Evolutionary conservation across 2,888 invertebrate species (phyloP).

Genomic region (Steinernema carpocapsae): DNA sequence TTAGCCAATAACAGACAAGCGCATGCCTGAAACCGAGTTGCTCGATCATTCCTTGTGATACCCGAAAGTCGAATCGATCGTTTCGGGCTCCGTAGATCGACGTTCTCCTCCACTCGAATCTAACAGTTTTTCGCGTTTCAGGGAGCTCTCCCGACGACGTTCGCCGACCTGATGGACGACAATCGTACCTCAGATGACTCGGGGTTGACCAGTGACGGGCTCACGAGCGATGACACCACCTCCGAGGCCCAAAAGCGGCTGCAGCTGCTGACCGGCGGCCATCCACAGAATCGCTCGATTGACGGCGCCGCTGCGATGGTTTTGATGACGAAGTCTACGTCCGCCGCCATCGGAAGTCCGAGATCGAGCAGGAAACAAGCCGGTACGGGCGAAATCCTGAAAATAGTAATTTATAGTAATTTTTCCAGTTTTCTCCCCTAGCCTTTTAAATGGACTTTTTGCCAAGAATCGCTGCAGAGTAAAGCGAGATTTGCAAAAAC

Average conservation of each 20-base stretch:
- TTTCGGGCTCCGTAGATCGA: background rate
- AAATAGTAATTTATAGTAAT: too few relatives aligned
- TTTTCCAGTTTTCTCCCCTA: too few relatives aligned
- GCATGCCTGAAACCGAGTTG: too few relatives aligned
- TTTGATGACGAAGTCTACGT: constrained; percentile 44
- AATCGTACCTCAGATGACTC: constrained; percentile 64
- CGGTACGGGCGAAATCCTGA: background rate
- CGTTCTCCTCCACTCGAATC: background rate
- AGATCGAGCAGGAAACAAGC: constrained; percentile 31
- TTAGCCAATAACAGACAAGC: too few relatives aligned
- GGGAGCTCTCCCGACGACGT: constrained; percentile 57
- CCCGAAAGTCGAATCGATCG: too few relatives aligned
- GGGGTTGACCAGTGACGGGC: too few relatives aligned
- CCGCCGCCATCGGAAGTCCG: constrained; percentile 37
- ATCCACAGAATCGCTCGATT: constrained; percentile 2
- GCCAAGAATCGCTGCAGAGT: too few relatives aligned
- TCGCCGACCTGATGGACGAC: constrained; percentile 45
- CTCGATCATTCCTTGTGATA: too few relatives aligned
- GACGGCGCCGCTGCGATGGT: constrained; percentile 18
- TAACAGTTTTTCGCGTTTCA: constrained; percentile 38
- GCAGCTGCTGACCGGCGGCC: background rate
- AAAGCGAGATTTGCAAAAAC: too few relatives aligned
- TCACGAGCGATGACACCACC: constrained; percentile 61
- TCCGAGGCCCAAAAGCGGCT: constrained; percentile 22
- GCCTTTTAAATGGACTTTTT: too few relatives aligned